phyloP scores from a whole-genome alignment of 2,888 invertebrate species.

The Parelbella ahira region DNA sequence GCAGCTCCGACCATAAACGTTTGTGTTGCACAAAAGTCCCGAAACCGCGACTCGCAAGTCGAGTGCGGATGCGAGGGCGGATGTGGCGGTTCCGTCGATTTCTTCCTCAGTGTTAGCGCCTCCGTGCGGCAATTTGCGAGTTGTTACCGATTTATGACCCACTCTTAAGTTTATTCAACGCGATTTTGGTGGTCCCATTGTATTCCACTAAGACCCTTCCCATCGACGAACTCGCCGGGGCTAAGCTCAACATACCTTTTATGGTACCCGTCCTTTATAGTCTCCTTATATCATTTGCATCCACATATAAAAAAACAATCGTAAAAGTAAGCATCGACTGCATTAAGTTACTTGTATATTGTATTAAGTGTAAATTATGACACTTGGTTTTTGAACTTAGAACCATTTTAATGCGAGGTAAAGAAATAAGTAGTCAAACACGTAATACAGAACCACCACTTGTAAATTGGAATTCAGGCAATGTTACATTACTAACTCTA shows the following conservation, averaged over 20 bases:
- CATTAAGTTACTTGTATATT: slow-evolving; percentile 14
- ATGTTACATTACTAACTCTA: no score
- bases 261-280: slow-evolving; percentile 61
- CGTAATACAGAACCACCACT: no score
- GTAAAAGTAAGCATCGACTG: slow-evolving; percentile 36
- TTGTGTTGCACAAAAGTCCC: slow-evolving; percentile 16
- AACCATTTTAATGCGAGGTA: no score
- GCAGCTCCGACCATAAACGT: slow-evolving; percentile 21
- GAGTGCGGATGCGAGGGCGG: slow-evolving; percentile 76
- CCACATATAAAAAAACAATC: slow-evolving; percentile 52
- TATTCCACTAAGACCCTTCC: slow-evolving; percentile 56
- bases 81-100: slow-evolving; percentile 55
- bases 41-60: slow-evolving; percentile 35
- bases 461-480: no score
- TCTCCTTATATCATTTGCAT: slow-evolving; percentile 64
- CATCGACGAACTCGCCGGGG: slow-evolving; percentile 42
- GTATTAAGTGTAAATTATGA: no score
- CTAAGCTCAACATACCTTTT: slow-evolving; percentile 59
- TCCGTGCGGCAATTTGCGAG: slow-evolving; percentile 76
- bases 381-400: no score
- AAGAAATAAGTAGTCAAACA: no score
- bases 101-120: slow-evolving; percentile 67
- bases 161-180: slow-evolving; percentile 72
- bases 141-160: slow-evolving; percentile 74
- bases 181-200: slow-evolving; percentile 78